Evolutionary conservation across 2,113 vertebrate species (phyloP).

Genomic region (Lota lota): DNA sequence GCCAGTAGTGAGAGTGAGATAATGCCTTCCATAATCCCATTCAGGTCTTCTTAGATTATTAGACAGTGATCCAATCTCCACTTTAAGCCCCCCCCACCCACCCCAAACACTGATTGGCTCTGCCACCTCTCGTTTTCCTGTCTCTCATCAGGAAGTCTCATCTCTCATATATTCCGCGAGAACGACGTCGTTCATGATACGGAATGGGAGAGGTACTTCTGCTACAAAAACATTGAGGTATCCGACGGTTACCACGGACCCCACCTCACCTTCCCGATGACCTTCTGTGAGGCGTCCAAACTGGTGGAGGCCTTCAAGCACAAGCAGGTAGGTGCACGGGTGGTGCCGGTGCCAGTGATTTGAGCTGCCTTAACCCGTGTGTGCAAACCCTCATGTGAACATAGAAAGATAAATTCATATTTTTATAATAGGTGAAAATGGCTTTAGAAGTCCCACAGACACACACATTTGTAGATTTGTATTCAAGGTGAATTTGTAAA

Average conservation of each 20-base stretch:
- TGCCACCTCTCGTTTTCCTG: background rate
- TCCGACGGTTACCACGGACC: conserved; percentile 80
- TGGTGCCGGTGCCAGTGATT: background rate
- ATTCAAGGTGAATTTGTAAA: no score
- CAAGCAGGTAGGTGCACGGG: conserved; percentile 79
- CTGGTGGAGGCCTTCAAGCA: conserved; percentile 89
- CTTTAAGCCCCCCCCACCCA: background rate
- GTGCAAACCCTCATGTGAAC: no score
- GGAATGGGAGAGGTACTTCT: conserved; percentile 75
- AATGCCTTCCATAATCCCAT: background rate
- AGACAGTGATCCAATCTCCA: background rate
- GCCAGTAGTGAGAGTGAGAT: conserved; percentile 83
- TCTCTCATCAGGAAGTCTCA: conserved; percentile 51
- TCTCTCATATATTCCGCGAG: conserved; percentile 81
- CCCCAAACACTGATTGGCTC: background rate
- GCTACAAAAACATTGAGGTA: conserved; percentile 80
- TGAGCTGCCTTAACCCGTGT: background rate
- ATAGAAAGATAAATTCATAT: no score
- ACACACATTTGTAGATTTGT: no score
- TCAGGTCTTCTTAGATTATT: background rate
- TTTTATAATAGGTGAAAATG: no score
- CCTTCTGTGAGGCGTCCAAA: conserved; percentile 76
- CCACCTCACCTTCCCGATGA: conserved; percentile 84
- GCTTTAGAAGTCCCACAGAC: no score
- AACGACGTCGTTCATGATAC: conserved; percentile 68